Percentiles rank a stretch among this genome's conserved stretches.
Evolutionary conservation across 1,140 invertebrate genomes (phyloP).

Genomic region (Acyrthosiphon pisum): DNA sequence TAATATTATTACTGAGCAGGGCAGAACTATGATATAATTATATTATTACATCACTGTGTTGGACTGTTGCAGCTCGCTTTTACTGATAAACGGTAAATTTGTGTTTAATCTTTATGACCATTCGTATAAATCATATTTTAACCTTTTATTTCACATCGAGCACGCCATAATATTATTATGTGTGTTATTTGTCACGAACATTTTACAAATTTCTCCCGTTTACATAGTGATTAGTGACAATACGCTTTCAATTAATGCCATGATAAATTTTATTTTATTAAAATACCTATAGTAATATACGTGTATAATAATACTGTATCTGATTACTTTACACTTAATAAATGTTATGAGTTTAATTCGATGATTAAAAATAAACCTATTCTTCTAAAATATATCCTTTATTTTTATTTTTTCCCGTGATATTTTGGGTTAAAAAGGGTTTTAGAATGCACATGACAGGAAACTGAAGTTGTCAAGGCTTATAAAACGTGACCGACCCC

Average conservation of each 20-base stretch:
- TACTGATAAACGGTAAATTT: constrained; percentile 2
- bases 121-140: neutral
- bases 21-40: neutral
- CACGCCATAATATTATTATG: neutral
- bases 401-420: neutral
- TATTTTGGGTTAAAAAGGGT: constrained; percentile 23
- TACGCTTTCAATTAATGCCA: neutral
- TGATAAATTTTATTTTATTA: neutral
- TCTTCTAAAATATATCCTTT: neutral
- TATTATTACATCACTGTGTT: neutral
- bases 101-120: neutral
- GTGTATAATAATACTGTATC: neutral
- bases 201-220: neutral
- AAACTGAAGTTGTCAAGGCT: constrained; percentile 1
- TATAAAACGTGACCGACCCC: constrained; percentile 4
- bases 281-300: neutral
- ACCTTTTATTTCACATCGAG: neutral
- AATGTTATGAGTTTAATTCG: neutral
- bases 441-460: constrained; percentile 30
- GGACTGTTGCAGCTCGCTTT: neutral
- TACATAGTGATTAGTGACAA: neutral
- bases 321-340: neutral
- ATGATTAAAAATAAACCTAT: constrained; percentile 11
- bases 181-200: neutral
- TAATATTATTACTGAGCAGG: neutral